Conservation (phyloP, 2,797 vertebrate genomes). For the Coregonus ussuriensis region DNA sequence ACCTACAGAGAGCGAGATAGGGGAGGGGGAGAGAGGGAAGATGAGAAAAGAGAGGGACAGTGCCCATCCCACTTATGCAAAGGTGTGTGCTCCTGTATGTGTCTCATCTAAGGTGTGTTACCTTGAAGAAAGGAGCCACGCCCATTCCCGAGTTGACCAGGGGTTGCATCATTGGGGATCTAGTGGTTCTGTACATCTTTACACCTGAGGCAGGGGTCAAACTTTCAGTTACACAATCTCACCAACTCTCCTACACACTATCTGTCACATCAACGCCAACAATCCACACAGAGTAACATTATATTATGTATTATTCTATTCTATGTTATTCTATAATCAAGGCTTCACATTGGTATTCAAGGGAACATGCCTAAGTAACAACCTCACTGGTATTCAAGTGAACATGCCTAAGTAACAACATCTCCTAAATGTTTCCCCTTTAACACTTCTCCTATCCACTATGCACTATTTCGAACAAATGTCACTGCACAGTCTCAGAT, state of each 20-base stretch:
- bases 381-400: too few species aligned
- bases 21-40: neutral
- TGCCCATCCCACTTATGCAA: neutral
- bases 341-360: neutral
- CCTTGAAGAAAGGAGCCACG: constrained; percentile 83
- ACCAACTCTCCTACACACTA: neutral
- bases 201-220: constrained; percentile 48
- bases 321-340: neutral
- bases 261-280: neutral
- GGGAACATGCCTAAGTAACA: too few species aligned
- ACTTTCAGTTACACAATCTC: neutral
- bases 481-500: neutral
- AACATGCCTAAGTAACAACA: too few species aligned
- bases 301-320: neutral
- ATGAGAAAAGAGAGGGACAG: neutral
- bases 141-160: constrained; percentile 79
- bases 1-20: constrained; percentile 56
- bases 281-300: neutral
- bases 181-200: constrained; percentile 81
- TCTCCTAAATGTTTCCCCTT: neutral
- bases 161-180: constrained; percentile 77
- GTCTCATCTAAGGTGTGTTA: constrained; percentile 49
- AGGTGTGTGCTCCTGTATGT: neutral
- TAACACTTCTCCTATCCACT: neutral
- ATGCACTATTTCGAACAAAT: neutral